Conservation (phyloP, 2,113 vertebrate genomes). For the Geococcyx californianus region DNA sequence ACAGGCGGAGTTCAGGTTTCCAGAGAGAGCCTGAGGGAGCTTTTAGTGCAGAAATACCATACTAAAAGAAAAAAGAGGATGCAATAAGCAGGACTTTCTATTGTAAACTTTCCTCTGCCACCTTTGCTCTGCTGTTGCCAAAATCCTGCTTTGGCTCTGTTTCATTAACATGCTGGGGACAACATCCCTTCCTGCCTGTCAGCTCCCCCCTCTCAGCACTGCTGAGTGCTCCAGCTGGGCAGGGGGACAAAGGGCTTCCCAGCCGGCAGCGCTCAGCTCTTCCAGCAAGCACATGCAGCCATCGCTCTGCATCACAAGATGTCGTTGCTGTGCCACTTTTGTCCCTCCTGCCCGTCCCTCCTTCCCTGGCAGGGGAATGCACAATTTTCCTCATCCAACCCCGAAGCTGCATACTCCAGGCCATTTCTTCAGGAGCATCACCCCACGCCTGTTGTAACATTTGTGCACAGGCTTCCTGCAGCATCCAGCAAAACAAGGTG, state of each 20-base stretch:
- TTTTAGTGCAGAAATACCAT: not conserved
- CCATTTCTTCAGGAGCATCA: rapidly evolving
- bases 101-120: not conserved
- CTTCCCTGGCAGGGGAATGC: not conserved
- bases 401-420: rapidly evolving
- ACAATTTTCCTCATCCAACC: not conserved
- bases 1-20: not conserved
- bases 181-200: rapidly evolving
- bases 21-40: not conserved
- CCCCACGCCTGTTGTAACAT: not conserved
- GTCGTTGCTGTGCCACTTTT: conserved; percentile 56
- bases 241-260: not conserved
- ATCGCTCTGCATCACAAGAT: conserved; percentile 11
- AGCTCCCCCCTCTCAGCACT: rapidly evolving
- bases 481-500: rapidly evolving
- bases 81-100: not conserved
- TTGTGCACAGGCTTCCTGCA: not conserved
- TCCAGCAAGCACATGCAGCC: not conserved
- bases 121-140: rapidly evolving
- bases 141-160: not conserved
- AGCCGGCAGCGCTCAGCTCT: rapidly evolving
- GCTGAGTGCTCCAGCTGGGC: rapidly evolving
- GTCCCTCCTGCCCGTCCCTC: not conserved
- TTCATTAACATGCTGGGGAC: not conserved
- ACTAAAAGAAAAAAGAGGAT: not conserved